These are phyloP conservation scores for Micrastur ruficollis DNA, from an alignment of 2,797 vertebrate species.

Conservation along the genomic window DNA sequence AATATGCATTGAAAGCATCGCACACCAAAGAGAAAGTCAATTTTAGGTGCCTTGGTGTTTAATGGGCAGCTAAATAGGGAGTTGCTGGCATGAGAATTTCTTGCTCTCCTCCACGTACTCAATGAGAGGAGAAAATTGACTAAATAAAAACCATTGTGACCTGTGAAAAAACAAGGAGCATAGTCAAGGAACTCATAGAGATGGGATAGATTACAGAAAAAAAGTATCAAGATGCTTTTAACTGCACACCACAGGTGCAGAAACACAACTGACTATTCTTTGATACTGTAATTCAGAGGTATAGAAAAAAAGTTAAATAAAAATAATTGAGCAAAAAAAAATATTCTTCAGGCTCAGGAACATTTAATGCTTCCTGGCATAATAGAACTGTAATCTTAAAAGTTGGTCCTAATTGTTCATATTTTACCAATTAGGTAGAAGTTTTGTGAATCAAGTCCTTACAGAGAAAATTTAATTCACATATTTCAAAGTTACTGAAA, in stretches of 20 bases:
- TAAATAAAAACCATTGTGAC: background rate
- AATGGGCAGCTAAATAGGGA: background rate
- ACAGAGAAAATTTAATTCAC: background rate
- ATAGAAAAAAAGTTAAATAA: background rate
- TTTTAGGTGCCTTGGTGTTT: background rate
- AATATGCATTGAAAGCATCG: accelerated
- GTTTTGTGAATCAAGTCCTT: background rate
- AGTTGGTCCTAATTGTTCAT: background rate
- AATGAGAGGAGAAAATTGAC: background rate
- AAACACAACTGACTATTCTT: background rate
- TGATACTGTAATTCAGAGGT: background rate
- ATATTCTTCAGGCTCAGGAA: background rate
- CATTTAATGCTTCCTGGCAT: background rate
- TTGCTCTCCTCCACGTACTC: background rate
- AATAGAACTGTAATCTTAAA: background rate
- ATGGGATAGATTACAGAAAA: background rate
- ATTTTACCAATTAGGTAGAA: background rate
- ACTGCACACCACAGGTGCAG: background rate
- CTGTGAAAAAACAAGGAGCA: background rate
- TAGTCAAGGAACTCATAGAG: background rate
- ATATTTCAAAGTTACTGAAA: background rate
- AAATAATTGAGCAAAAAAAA: background rate
- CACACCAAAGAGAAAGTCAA: background rate
- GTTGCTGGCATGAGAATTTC: background rate
- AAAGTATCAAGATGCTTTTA: background rate